Percentiles rank a stretch among this genome's conserved stretches.
Evolutionary conservation across 1,140 invertebrate genomes (phyloP).

Genomic region (Drosophila takahashii): DNA sequence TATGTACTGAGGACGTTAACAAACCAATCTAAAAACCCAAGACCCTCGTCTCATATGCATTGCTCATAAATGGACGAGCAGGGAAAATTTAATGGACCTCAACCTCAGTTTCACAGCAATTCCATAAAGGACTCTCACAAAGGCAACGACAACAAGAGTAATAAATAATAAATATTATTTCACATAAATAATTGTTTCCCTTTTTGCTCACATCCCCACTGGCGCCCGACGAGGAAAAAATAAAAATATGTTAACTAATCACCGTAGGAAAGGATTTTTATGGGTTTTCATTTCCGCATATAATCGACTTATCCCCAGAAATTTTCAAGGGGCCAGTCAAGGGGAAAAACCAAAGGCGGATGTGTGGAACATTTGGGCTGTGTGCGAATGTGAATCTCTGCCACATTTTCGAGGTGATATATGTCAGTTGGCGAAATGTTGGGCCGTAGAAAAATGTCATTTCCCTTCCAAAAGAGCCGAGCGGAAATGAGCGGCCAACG

Average conservation of each 20-base stretch:
- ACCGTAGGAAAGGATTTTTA: conserved; percentile 84
- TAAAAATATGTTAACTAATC: conserved; percentile 84
- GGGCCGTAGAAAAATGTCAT: conserved; percentile 75
- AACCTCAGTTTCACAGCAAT: conserved; percentile 51
- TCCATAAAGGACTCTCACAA: conserved; percentile 27
- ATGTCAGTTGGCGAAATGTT: conserved; percentile 60
- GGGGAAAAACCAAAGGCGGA: conserved; percentile 82
- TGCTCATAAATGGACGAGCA: conserved; percentile 62
- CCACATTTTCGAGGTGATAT: conserved; percentile 68
- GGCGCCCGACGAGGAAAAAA: conserved; percentile 38
- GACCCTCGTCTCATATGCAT: conserved; percentile 69
- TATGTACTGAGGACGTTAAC: conserved; percentile 30
- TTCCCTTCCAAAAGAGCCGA: conserved; percentile 61
- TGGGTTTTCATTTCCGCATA: conserved; percentile 84
- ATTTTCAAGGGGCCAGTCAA: conserved; percentile 60
- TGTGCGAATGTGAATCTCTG: conserved; percentile 6
- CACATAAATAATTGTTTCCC: conserved; percentile 84
- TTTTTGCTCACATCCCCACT: conserved; percentile 10
- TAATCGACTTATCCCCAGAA: conserved; percentile 72
- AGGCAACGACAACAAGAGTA: conserved; percentile 35
- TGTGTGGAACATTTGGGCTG: conserved; percentile 76
- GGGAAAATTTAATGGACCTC: conserved; percentile 70
- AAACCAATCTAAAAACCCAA: conserved; percentile 24
- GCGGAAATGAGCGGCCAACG: conserved; percentile 65
- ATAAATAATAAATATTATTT: conserved; percentile 84